Percentiles rank a stretch among this genome's conserved stretches.
phyloP scores from a whole-genome alignment of 1,140 invertebrate species.

The Neodiprion virginianus region DNA sequence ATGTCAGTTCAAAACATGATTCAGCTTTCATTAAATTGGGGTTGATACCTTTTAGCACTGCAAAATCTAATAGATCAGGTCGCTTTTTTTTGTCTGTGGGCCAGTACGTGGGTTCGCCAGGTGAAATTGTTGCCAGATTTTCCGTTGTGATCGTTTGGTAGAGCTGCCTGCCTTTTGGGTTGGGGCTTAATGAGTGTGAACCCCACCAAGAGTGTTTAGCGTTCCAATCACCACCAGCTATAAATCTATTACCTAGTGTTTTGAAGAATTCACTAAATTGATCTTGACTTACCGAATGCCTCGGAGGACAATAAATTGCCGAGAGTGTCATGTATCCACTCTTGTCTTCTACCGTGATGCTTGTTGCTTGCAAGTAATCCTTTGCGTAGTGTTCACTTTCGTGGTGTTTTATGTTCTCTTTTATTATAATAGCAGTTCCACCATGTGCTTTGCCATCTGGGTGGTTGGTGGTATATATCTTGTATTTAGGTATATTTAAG shows the following conservation, averaged over 20 bases:
- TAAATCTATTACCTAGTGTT: conserved; percentile 43
- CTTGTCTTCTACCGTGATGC: conserved; percentile 31
- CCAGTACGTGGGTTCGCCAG: conserved; percentile 38
- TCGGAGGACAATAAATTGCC: conserved; percentile 48
- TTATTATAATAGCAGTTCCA: conserved; percentile 25
- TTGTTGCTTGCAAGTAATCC: conserved; percentile 39
- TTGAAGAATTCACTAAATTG: conserved; percentile 44
- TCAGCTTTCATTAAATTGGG: conserved; percentile 14
- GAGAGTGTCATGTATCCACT: conserved; percentile 33
- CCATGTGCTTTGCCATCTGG: conserved; percentile 29
- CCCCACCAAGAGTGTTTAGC: conserved; percentile 45
- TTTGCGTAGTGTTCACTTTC: neutral
- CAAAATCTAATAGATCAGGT: conserved; percentile 36
- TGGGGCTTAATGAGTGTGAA: conserved; percentile 26
- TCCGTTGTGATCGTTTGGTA: conserved; percentile 22
- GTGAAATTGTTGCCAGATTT: conserved; percentile 3
- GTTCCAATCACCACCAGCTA: conserved; percentile 48
- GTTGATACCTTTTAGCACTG: conserved; percentile 23
- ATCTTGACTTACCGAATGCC: conserved; percentile 32
- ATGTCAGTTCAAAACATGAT: conserved; percentile 19
- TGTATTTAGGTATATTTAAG: conserved; percentile 26
- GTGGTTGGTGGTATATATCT: conserved; percentile 24
- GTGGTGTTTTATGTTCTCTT: conserved; percentile 18
- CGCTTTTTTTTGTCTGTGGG: conserved; percentile 29
- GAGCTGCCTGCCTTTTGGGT: conserved; percentile 34